These are phyloP conservation scores for Danionella dracula DNA, from an alignment of 2,797 vertebrate genomes.

Conservation along the genomic window DNA sequence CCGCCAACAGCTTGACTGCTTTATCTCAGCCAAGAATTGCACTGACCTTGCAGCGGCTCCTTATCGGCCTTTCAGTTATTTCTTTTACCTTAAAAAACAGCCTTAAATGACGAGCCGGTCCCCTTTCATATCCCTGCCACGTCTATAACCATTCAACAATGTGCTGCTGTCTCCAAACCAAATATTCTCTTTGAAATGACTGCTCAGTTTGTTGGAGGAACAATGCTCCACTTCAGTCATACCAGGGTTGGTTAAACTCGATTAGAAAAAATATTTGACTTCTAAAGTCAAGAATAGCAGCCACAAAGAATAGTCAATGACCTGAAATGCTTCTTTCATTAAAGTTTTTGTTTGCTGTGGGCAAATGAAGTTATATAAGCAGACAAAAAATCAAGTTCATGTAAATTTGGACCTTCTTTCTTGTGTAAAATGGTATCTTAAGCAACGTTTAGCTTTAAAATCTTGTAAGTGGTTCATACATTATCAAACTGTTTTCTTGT, in stretches of 20 bases:
- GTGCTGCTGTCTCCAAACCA: conserved; percentile 9
- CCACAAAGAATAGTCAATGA: not conserved
- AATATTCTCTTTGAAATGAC: not conserved
- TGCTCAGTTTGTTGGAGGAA: not conserved
- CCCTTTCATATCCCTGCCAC: not conserved
- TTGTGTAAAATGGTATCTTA: too few relatives aligned
- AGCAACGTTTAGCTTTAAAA: too few relatives aligned
- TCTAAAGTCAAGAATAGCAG: not conserved
- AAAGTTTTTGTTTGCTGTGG: too few relatives aligned
- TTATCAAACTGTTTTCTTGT: too few relatives aligned
- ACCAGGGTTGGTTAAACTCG: not conserved
- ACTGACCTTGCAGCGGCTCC: conserved; percentile 64
- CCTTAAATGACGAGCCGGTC: conserved; percentile 39
- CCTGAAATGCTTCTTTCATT: too few relatives aligned
- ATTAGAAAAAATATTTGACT: not conserved
- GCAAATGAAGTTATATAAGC: too few relatives aligned
- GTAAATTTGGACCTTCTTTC: too few relatives aligned
- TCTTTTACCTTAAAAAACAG: conserved; percentile 40
- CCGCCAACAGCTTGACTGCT: conserved; percentile 49
- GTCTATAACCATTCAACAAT: conserved; percentile 26
- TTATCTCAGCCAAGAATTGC: conserved; percentile 61
- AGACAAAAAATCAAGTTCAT: too few relatives aligned
- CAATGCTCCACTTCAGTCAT: not conserved
- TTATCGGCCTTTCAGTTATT: conserved; percentile 60
- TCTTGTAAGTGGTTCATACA: too few relatives aligned